Conservation (phyloP, 2,797 vertebrate genomes). For the Stomatorhinus walkeri region DNA sequence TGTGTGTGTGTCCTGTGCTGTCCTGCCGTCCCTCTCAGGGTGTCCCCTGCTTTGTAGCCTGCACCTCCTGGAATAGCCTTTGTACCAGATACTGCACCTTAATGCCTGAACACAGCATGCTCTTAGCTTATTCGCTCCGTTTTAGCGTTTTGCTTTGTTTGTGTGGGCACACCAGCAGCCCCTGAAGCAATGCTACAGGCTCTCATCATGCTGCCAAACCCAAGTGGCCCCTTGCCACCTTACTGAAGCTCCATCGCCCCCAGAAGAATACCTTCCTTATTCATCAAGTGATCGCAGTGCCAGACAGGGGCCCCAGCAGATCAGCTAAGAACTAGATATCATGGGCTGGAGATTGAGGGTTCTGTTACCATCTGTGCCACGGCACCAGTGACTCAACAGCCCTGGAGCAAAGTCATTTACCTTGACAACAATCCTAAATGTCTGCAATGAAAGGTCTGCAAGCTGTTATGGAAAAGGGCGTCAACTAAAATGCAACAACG, state of each 20-base stretch:
- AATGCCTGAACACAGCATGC: background rate
- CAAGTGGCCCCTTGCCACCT: background rate
- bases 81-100: background rate
- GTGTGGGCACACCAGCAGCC: background rate
- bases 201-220: background rate
- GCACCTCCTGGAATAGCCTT: background rate
- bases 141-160: background rate
- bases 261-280: background rate
- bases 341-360: background rate
- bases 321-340: background rate
- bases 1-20: background rate
- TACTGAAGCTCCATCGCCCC: background rate
- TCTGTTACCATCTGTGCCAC: background rate
- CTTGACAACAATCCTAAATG: background rate
- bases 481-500: background rate
- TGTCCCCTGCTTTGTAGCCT: background rate
- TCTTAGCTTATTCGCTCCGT: background rate
- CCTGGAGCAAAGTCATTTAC: slow-evolving; percentile 6
- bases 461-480: background rate
- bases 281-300: background rate
- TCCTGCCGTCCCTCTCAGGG: background rate
- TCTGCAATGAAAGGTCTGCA: background rate
- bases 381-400: background rate
- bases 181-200: background rate
- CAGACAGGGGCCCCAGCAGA: background rate